These are phyloP conservation scores for Platerodrilus igneus DNA, from an alignment of 2,888 invertebrate species.

Conservation along the genomic window DNA sequence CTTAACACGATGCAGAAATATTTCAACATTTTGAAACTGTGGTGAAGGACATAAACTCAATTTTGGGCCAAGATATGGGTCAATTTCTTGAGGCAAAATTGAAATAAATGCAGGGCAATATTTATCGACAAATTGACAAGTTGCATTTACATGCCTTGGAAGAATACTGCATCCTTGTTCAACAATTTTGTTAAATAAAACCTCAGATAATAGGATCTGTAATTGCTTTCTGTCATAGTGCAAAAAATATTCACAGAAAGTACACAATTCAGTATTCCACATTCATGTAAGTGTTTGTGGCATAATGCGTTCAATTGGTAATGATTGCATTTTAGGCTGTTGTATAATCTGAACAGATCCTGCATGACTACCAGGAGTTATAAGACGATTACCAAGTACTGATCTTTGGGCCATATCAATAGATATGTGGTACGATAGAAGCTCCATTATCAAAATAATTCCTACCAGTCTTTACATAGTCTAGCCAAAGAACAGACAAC, in stretches of 20 bases:
- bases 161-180: constrained; percentile 65
- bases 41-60: constrained; percentile 64
- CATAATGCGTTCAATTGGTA: constrained; percentile 53
- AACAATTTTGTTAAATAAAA: constrained; percentile 62
- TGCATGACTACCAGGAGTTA: constrained; percentile 13
- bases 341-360: constrained; percentile 11
- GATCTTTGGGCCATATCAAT: constrained; percentile 36
- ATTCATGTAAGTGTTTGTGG: constrained; percentile 39
- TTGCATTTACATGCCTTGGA: constrained; percentile 56
- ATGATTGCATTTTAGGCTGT: constrained; percentile 43
- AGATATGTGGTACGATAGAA: constrained; percentile 62
- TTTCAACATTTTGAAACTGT: constrained; percentile 53
- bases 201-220: constrained; percentile 59
- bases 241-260: constrained; percentile 77
- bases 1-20: constrained; percentile 46
- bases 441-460: too few species aligned
- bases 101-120: constrained; percentile 79
- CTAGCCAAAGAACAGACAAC: constrained; percentile 67
- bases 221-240: constrained; percentile 69
- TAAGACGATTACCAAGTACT: constrained; percentile 6
- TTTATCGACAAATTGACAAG: constrained; percentile 73
- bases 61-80: constrained; percentile 68
- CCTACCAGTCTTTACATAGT: constrained; percentile 61
- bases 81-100: constrained; percentile 71
- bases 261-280: constrained; percentile 57